phyloP scores from a whole-genome alignment of 2,888 invertebrate genomes.

The Lithophane semibrunnea region DNA sequence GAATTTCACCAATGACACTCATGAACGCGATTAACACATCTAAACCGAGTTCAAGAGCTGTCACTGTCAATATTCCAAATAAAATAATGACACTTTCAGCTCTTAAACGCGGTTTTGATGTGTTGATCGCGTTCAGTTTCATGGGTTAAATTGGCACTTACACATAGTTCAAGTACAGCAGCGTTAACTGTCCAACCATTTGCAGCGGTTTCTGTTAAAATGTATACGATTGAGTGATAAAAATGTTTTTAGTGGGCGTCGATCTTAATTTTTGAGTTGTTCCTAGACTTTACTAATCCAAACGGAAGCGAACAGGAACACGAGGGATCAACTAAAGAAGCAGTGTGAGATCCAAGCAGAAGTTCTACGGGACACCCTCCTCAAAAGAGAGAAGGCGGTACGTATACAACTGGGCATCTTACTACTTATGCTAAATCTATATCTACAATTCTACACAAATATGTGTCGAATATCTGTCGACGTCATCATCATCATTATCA shows the following conservation, averaged over 20 bases:
- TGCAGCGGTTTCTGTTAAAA: neutral
- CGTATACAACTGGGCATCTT: neutral
- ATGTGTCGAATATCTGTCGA: too few relatives aligned
- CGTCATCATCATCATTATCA: too few relatives aligned
- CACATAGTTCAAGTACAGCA: neutral
- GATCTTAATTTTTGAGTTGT: neutral
- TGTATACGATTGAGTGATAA: neutral
- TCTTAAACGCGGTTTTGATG: neutral
- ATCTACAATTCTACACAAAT: neutral
- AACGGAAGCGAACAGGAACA: slow-evolving; percentile 92
- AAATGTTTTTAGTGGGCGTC: neutral
- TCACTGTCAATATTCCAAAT: neutral
- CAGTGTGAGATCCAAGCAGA: slow-evolving; percentile 97
- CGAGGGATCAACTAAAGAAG: slow-evolving; percentile 94
- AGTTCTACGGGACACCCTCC: slow-evolving; percentile 93
- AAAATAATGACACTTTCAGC: neutral
- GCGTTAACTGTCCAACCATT: neutral
- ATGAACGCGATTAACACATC: neutral
- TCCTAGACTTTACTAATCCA: slow-evolving; percentile 91
- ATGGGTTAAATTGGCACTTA: neutral
- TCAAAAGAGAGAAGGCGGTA: slow-evolving; percentile 90
- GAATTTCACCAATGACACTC: neutral
- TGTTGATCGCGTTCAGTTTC: neutral
- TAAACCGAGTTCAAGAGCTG: neutral
- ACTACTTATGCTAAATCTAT: neutral